Base-by-base conservation (phyloP, 2,797 vertebrate species). In the Acrossocheilus fasciatus region DNA sequence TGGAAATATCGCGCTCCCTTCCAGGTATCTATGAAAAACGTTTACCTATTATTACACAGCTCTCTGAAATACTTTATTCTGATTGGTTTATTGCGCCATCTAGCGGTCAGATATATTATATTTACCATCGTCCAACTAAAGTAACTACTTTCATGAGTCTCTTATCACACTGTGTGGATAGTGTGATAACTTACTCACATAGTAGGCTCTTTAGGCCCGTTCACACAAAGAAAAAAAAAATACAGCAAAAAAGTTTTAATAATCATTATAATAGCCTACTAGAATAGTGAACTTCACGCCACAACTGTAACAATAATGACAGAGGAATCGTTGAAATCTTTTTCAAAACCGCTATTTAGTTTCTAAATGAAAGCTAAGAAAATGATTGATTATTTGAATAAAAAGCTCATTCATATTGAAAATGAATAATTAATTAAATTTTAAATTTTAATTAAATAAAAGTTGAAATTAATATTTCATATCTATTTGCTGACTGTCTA, bases 21-120 rank as follows among this genome's bases (percentile, higher is more conserved):
- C 8, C 78, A 86, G 85, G 85, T 86, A 81, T 43, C 2, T 69
- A 62, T 76, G 18, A 72, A 70, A 39, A 17, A 72, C 10, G 4
- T 52, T 26, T 4, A 39, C 15, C 4, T 7, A 59, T 18, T 45
- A 62, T 10, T 64, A 64, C 39, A 17, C 1, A 0, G 9, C n/a
- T 64, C 4, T 20, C 2, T 64, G 34, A 59, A 76, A 78, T 59
- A 43, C 7, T 23, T 4, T 12, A 34, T 68, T 69, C 62, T n/a
- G 12, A 81, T 52, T 69, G 26, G 34, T 59, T 7, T 1, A 0
- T 41, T 78, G 52, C 20, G 2, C 34, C 34, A 78, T n/a, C 4
- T 78, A 77, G 75, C 1, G 14, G 11, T 4, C 20, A 23, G 30
- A 14, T 36, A 52, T 36, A 52, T 23, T 5, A 36, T 57, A n/a